Conservation (phyloP, 53 echinoderm and acorn worm genomes). For the Glandiceps talaboti region DNA sequence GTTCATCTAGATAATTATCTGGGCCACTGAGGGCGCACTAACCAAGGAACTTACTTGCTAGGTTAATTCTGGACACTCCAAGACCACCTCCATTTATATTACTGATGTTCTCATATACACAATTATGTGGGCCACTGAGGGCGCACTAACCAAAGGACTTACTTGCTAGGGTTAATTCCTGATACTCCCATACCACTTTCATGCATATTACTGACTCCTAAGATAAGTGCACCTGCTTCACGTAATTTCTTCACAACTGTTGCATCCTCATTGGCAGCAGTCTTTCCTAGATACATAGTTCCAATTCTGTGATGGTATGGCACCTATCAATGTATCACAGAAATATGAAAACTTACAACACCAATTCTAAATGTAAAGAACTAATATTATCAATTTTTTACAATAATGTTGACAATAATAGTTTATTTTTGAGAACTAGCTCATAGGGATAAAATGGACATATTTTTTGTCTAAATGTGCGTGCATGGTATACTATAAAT, state of each 20-base stretch:
- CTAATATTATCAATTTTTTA: no score
- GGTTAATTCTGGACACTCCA: no score
- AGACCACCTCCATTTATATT: no score
- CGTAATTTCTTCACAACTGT: conserved; percentile 45
- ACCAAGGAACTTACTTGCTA: no score
- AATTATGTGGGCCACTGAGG: no score
- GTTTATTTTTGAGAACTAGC: not conserved
- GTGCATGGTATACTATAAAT: no score
- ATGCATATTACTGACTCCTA: conserved; percentile 91
- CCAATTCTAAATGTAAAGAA: no score
- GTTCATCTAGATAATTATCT: no score
- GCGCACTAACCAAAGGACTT: conserved; percentile 13
- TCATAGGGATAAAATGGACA: not conserved
- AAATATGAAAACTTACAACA: not conserved
- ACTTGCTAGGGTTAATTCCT: conserved; percentile 68
- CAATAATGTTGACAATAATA: no score
- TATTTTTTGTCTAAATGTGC: no score
- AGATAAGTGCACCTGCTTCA: conserved; percentile 55
- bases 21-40: no score
- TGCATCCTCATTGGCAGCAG: conserved; percentile 21
- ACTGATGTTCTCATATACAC: no score
- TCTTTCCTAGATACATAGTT: conserved; percentile 34
- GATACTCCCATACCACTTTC: conserved; percentile 64
- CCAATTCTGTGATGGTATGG: conserved; percentile 51
- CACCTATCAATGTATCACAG: conserved; percentile 17